phyloP scores from a whole-genome alignment of 1,140 invertebrate genomes.

The Drosophila sulfurigaster region DNA sequence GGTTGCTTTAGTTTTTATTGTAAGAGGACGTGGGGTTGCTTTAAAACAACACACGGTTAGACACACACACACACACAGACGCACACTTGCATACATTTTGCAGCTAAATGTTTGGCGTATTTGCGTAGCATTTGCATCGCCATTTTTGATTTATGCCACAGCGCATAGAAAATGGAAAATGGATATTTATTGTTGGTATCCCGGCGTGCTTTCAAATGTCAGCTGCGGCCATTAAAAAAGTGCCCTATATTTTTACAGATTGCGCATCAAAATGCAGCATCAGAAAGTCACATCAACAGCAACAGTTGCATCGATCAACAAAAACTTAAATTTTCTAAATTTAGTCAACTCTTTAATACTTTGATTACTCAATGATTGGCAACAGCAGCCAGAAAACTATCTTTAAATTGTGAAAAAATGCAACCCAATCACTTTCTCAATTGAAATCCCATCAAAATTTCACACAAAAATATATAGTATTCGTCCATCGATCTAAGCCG shows the following conservation, averaged over 20 bases:
- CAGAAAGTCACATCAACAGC: too few species aligned
- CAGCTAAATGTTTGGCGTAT: slow-evolving; percentile 73
- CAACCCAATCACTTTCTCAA: slow-evolving; percentile 3
- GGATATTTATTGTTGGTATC: slow-evolving; percentile 67
- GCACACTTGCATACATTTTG: slow-evolving; percentile 32
- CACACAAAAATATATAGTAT: slow-evolving; percentile 5
- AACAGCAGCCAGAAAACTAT: slow-evolving; percentile 9
- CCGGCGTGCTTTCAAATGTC: background rate
- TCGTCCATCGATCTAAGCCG: background rate
- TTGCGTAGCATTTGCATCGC: slow-evolving; percentile 75
- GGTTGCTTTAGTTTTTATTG: slow-evolving; percentile 43
- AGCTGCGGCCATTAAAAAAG: slow-evolving; percentile 31
- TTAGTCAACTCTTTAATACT: background rate
- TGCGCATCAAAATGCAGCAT: background rate
- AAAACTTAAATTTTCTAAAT: too few species aligned
- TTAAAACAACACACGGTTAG: slow-evolving; percentile 39
- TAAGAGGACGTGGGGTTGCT: slow-evolving; percentile 8
- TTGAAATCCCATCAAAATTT: slow-evolving; percentile 13
- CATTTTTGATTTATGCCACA: slow-evolving; percentile 79
- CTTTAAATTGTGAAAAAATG: slow-evolving; percentile 14
- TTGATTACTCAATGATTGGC: background rate
- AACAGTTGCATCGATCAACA: too few species aligned
- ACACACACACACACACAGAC: slow-evolving; percentile 12
- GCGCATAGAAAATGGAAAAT: slow-evolving; percentile 64
- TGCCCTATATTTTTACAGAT: too few species aligned